Evolutionary conservation across 2,888 invertebrate genomes (phyloP).

Genomic region (Ceramica pisi): DNA sequence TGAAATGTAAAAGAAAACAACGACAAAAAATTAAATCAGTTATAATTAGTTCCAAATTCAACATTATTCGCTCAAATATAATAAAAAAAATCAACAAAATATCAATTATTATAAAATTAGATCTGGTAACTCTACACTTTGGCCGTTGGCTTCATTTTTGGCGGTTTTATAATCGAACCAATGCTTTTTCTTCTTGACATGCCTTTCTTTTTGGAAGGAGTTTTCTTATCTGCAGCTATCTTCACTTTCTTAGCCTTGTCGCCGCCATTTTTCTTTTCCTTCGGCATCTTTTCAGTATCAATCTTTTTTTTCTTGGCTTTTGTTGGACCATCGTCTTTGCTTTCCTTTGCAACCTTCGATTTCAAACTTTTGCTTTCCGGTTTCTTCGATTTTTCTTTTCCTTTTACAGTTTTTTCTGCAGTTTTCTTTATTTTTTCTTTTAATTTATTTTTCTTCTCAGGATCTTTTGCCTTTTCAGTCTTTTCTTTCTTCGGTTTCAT

Average conservation of each 20-base stretch:
- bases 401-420: constrained; percentile 48
- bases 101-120: background rate
- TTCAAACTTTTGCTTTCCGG: constrained; percentile 13
- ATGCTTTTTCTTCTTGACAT: constrained; percentile 81
- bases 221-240: constrained; percentile 59
- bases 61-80: constrained; percentile 13
- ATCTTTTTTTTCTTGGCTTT: constrained; percentile 54
- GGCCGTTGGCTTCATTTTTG: constrained; percentile 84
- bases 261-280: constrained; percentile 50
- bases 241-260: constrained; percentile 53
- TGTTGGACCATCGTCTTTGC: constrained; percentile 3
- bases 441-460: constrained; percentile 49
- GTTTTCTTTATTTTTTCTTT: constrained; percentile 63
- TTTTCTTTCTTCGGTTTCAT: constrained; percentile 62
- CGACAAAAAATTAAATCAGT: background rate
- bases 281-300: constrained; percentile 37
- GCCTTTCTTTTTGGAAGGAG: constrained; percentile 76
- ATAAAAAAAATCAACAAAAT: constrained; percentile 22
- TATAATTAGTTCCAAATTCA: constrained; percentile 18
- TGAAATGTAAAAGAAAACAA: constrained; percentile 11
- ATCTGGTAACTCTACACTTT: constrained; percentile 21
- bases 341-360: background rate
- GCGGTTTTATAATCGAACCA: constrained; percentile 84
- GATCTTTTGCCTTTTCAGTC: constrained; percentile 59
- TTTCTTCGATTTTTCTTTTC: constrained; percentile 45